Conservation (phyloP, 2,888 invertebrate genomes). For the Ectobius pallidus region DNA sequence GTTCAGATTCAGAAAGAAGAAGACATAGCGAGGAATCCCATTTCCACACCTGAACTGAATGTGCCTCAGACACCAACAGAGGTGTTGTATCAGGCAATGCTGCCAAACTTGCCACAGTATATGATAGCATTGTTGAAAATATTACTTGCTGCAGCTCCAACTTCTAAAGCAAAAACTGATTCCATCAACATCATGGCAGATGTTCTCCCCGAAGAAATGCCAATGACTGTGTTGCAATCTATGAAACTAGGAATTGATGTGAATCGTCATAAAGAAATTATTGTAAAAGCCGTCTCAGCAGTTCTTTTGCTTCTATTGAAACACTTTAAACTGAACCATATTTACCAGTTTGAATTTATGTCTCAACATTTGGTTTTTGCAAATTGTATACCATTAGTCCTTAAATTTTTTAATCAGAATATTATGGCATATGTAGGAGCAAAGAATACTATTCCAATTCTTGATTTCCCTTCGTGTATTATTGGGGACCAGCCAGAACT, state of each 20-base stretch:
- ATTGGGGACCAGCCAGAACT: conserved; percentile 94
- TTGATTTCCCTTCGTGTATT: conserved; percentile 96
- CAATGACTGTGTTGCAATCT: conserved; percentile 92
- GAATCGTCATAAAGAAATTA: conserved; percentile 97
- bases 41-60: conserved; percentile 82
- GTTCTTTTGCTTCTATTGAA: conserved; percentile 90
- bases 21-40: conserved; percentile 88
- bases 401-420: conserved; percentile 99
- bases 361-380: conserved; percentile 97
- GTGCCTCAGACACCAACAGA: conserved; percentile 85
- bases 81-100: conserved; percentile 85
- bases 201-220: conserved; percentile 97
- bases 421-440: conserved; percentile 93
- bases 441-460: conserved; percentile 89
- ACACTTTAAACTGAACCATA: conserved; percentile 96
- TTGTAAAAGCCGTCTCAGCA: conserved; percentile 94
- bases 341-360: conserved; percentile 99
- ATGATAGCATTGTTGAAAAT: conserved; percentile 98
- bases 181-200: conserved; percentile 98
- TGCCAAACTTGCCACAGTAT: conserved; percentile 95
- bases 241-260: conserved; percentile 97
- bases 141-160: conserved; percentile 95
- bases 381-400: conserved; percentile 96
- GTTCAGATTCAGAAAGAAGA: conserved; percentile 90
- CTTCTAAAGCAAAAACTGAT: conserved; percentile 98